Base-by-base conservation (phyloP, 2,888 invertebrate species). In the Yponomeuta evonymella region DNA sequence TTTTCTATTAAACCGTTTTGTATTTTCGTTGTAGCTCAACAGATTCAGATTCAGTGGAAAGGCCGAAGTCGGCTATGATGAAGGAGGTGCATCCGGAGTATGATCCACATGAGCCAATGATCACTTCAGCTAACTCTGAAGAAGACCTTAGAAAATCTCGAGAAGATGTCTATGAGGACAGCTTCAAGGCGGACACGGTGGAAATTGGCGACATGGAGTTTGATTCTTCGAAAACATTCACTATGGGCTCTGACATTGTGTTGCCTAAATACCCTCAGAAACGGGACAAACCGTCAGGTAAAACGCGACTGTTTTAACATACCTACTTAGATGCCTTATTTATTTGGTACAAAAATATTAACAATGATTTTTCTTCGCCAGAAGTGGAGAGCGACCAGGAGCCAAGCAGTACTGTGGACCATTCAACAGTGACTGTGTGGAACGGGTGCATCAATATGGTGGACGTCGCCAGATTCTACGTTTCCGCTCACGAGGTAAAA, bases 401-500 rank as follows among this genome's bases (percentile, higher is more conserved):
- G 79, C 96, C 96, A 0, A 95, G 94, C 71, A 97, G 97, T 65
- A 97, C 97, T 8, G 96, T 96, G 4, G 91, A 92, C 9, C 83
- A 84, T 72, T 82, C 92, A 0, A 83, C 88, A 1, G 89, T 92
- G 0, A 93, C 93, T 0, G 93, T 95, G 48, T 97, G 97, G 97
- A 95, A 95, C 73, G 98, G 98, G 1, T 95, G 95, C 75, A 95
- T 98, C 9, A 96, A 95, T 79, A 98, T 98, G 97, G 95, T 96
- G 8, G 98, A 98, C 80, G 97, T 98, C 0, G 96, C 97, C 0
- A 95, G 97, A 77, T 97, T 98, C 80, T 95, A 96, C 76, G 96
- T 97, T 10, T 94, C 95, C 12, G 96, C 97, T 5, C 95, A 96
- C 81, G 95, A 96, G 82, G 96, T 97, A 66, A 36, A 65, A 33